Evolutionary conservation across 2,888 invertebrate species (phyloP).

Genomic region (Apamea anceps): DNA sequence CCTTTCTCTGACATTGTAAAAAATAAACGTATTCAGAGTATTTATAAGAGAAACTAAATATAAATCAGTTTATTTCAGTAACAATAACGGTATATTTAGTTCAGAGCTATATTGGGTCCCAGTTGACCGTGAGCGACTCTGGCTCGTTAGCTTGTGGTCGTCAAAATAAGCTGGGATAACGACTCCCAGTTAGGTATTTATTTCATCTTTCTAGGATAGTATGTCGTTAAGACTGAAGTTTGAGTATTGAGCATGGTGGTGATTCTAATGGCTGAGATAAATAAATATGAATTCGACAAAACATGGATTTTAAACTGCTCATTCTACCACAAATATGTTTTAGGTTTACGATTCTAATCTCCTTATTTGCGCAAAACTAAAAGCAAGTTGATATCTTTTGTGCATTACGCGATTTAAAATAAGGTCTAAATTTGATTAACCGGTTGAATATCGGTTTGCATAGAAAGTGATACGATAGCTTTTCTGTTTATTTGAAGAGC

Average conservation of each 20-base stretch:
- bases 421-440: neutral
- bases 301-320: neutral
- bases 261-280: too few relatives aligned
- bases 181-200: constrained; percentile 6
- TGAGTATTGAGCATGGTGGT: neutral
- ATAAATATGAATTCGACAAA: neutral
- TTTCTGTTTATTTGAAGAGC: neutral
- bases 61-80: constrained; percentile 46
- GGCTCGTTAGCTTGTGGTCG: neutral
- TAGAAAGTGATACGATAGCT: neutral
- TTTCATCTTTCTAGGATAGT: neutral
- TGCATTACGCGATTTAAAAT: neutral
- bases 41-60: constrained; percentile 41
- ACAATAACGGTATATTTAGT: constrained; percentile 49
- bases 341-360: neutral
- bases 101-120: constrained; percentile 31
- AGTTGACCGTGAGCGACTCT: constrained; percentile 31
- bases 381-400: neutral
- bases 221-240: neutral
- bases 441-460: neutral
- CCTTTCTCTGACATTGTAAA: neutral
- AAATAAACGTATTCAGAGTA: neutral
- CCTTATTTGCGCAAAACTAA: neutral
- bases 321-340: neutral
- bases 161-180: constrained; percentile 11